Evolutionary conservation across 2,113 vertebrate genomes (phyloP).

Genomic region (Vombatus ursinus): DNA sequence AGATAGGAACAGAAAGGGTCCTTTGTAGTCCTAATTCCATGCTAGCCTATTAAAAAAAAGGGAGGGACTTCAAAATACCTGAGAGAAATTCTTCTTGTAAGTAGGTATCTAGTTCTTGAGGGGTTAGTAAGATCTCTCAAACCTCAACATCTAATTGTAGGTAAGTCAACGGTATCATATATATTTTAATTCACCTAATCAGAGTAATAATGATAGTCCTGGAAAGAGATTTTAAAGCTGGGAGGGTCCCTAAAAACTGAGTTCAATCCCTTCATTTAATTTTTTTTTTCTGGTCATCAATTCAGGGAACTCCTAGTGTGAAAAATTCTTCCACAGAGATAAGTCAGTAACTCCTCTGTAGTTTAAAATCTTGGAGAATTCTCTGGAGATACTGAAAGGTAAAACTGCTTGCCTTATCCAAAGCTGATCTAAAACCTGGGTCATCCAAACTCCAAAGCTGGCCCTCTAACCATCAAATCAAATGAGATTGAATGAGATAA

Average conservation of each 20-base stretch:
- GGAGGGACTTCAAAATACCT: background rate
- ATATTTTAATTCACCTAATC: slow-evolving; percentile 15
- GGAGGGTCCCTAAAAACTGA: background rate
- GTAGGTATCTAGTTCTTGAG: background rate
- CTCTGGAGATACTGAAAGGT: background rate
- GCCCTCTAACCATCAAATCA: background rate
- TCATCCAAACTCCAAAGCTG: background rate
- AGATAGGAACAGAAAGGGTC: background rate
- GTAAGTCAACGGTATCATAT: background rate
- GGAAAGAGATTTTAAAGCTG: background rate
- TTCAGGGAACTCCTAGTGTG: background rate
- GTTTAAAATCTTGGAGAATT: background rate
- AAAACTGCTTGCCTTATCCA: background rate
- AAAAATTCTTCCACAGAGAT: background rate
- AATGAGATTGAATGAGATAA: background rate
- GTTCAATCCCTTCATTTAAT: background rate
- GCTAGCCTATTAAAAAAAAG: slow-evolving; percentile 14
- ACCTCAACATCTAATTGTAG: slow-evolving; percentile 2
- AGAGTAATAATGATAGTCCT: slow-evolving; percentile 2
- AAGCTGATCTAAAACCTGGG: background rate
- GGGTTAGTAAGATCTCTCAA: slow-evolving; percentile 6
- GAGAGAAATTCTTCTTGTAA: background rate
- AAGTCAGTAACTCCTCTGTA: background rate
- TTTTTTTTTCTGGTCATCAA: background rate
- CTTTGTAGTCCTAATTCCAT: slow-evolving; percentile 9